Percentiles rank a stretch among this genome's conserved stretches.
Evolutionary conservation across 2,113 vertebrate species (phyloP).

Genomic region (Sturnus vulgaris): DNA sequence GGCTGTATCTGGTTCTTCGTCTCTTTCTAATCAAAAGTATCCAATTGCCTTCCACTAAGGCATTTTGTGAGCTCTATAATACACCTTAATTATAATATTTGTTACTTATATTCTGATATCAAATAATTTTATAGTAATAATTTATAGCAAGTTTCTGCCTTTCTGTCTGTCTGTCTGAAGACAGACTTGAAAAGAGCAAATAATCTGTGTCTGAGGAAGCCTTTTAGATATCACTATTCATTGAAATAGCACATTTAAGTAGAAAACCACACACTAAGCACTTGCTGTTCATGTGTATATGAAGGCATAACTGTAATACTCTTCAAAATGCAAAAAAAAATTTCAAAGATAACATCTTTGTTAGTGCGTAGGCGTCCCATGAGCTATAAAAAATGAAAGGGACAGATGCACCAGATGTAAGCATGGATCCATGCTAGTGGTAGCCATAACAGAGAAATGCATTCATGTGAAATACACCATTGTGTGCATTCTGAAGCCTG

Average conservation of each 20-base stretch:
- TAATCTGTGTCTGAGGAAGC: neutral
- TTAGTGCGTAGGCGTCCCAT: neutral
- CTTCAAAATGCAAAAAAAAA: neutral
- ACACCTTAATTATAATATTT: neutral
- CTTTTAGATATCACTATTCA: neutral
- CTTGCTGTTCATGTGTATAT: neutral
- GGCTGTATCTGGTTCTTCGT: neutral
- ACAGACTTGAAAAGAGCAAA: neutral
- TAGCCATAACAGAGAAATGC: neutral
- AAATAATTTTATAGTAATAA: neutral
- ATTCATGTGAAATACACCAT: slow-evolving; percentile 39
- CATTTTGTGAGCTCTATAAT: neutral
- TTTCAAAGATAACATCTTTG: slow-evolving; percentile 19
- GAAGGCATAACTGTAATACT: neutral
- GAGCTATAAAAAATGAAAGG: slow-evolving; percentile 7
- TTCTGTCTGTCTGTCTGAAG: neutral
- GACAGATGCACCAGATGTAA: neutral
- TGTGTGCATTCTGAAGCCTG: slow-evolving; percentile 5
- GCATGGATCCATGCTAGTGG: neutral
- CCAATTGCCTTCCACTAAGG: neutral
- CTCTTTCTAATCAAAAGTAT: neutral
- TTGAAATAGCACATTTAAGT: neutral
- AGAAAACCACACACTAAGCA: neutral
- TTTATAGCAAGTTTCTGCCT: neutral
- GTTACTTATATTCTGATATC: neutral